Percentiles rank a stretch among this genome's conserved stretches.
phyloP scores from a whole-genome alignment of 1,140 invertebrate genomes.

The Psix sp. region DNA sequence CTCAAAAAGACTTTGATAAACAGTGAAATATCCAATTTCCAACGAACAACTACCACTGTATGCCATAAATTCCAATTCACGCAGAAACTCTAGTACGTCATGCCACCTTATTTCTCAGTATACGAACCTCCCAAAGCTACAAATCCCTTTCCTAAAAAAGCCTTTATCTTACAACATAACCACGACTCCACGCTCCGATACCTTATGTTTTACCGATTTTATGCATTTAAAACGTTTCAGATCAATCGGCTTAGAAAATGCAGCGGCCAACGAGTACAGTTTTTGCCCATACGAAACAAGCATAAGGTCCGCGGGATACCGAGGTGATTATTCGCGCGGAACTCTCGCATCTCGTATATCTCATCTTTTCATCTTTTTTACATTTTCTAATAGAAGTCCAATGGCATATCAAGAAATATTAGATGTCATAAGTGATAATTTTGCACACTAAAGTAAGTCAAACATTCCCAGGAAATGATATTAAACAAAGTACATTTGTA shows the following conservation, averaged over 20 bases:
- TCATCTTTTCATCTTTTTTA: background rate
- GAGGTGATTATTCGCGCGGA: conserved; percentile 25
- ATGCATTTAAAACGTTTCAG: conserved; percentile 44
- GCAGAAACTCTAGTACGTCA: conserved; percentile 47
- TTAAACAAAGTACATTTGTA: too few relatives aligned
- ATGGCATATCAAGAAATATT: too few relatives aligned
- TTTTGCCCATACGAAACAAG: background rate
- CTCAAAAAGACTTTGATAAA: conserved; percentile 28
- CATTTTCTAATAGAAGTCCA: background rate
- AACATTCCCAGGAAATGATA: too few relatives aligned
- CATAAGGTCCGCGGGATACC: conserved; percentile 7
- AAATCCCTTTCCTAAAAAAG: conserved; percentile 40
- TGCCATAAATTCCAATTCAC: conserved; percentile 37
- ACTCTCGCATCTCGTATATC: conserved; percentile 5
- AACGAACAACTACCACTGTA: conserved; percentile 27
- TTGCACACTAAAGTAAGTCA: too few relatives aligned
- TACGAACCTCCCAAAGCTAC: conserved; percentile 36
- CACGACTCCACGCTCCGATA: conserved; percentile 38
- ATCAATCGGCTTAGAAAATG: conserved; percentile 48
- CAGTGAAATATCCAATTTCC: conserved; percentile 36
- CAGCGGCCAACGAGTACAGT: conserved; percentile 4
- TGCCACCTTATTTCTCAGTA: conserved; percentile 32
- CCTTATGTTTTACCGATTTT: conserved; percentile 41
- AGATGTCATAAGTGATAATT: too few relatives aligned
- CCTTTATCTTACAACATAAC: conserved; percentile 44